These are phyloP conservation scores for Galemys pyrenaicus DNA, from an alignment of 2,113 vertebrate genomes.

Conservation along the genomic window DNA sequence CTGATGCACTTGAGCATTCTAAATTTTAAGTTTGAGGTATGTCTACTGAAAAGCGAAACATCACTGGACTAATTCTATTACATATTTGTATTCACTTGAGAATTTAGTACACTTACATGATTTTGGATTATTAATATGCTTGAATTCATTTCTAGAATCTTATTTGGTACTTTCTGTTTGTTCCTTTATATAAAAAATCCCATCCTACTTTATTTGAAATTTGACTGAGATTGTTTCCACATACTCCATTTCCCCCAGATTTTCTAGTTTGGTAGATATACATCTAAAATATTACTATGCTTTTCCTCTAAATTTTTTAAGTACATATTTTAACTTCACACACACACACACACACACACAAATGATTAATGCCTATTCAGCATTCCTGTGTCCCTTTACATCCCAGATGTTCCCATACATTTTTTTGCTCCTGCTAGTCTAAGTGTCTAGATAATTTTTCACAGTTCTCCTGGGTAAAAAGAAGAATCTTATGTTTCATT, in stretches of 20 bases:
- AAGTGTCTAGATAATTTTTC: not conserved
- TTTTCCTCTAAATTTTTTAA: constrained; percentile 1
- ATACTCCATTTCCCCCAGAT: not conserved
- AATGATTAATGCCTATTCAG: not conserved
- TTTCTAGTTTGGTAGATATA: not conserved
- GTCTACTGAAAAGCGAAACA: not conserved
- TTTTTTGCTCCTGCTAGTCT: not conserved
- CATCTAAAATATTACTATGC: not conserved
- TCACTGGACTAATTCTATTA: not conserved
- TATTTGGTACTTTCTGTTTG: not conserved
- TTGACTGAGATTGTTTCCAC: not conserved
- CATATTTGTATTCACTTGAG: not conserved
- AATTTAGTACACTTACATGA: not conserved
- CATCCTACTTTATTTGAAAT: not conserved
- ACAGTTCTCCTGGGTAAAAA: not conserved
- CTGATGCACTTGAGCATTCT: not conserved
- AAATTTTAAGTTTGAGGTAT: not conserved
- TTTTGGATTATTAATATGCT: not conserved
- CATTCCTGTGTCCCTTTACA: not conserved
- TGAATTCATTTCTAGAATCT: not conserved
- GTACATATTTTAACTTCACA: not conserved
- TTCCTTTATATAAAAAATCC: not conserved
- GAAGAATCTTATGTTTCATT: not conserved
- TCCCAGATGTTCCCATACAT: not conserved
- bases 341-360: not conserved